A percentile compares a stretch with the other conserved stretches of the same genome.
Evolutionary conservation across 2,797 vertebrate species (phyloP).

Genomic region (Gallirallus australis): DNA sequence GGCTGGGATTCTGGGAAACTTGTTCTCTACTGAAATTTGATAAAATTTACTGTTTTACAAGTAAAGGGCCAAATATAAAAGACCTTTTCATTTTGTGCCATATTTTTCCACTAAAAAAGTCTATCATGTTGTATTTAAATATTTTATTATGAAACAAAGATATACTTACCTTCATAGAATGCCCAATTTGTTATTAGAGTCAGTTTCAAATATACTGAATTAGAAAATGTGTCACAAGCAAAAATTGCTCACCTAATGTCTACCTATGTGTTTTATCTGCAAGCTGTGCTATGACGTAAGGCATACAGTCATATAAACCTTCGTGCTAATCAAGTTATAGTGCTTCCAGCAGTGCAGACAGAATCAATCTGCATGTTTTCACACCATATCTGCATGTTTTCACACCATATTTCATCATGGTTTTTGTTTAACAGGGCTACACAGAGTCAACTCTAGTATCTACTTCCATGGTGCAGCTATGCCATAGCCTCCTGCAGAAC

Average conservation of each 20-base stretch:
- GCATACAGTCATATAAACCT: background rate
- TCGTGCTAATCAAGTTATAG: background rate
- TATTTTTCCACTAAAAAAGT: background rate
- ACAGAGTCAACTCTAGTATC: background rate
- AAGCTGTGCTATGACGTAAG: background rate
- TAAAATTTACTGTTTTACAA: background rate
- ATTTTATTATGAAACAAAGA: background rate
- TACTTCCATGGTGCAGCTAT: background rate
- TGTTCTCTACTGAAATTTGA: background rate
- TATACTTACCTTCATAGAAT: background rate
- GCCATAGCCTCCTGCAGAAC: background rate
- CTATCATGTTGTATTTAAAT: background rate
- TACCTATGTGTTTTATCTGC: background rate
- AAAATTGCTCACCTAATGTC: background rate
- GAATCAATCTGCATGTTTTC: background rate
- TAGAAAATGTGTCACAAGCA: background rate
- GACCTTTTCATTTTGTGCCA: background rate
- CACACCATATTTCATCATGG: background rate
- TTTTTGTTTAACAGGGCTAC: background rate
- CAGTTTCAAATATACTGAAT: background rate
- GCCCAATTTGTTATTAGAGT: background rate
- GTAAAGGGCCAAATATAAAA: background rate
- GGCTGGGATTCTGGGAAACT: background rate
- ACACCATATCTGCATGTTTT: background rate
- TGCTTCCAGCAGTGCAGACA: background rate